Evolutionary conservation across 1,140 invertebrate species (phyloP), one percentile per base, ranked within the genome.

Genomic region (Caenorhabditis tropicalis): DNA sequence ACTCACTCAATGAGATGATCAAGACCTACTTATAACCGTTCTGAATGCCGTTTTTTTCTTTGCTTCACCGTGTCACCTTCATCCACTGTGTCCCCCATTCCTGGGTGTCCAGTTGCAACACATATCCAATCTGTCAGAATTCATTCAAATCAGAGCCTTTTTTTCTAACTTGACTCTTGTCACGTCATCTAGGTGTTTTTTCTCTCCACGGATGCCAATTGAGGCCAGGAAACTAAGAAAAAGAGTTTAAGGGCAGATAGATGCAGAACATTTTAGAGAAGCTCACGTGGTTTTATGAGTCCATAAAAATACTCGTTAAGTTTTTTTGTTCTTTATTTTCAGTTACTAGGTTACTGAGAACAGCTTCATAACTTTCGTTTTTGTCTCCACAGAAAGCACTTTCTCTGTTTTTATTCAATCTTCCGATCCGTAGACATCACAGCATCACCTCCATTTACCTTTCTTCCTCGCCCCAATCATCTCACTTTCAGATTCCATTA

Each of bases 401-500:
- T 65, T 65, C 16, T 16, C 29, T 33, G n/a, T 65, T 36, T 27
- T 58, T 5, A 29, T 58, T 31, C 53, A 58, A 29, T 65, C 31
- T n/a, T 46, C 65, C 36, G n/a, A 74, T 74, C 36, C 33, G 2
- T 74, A 21, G 65, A 43, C 65, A 74, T 43, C 65, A 74, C 65
- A 43, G 12, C 33, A 74, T 36, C 31, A 65, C 16, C 24, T 56
- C n/a, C n/a, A 21, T 27, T 65, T 33, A 19, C 65, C 10, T 36
- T 19, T 36, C 4, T 4, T 65, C n/a, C 19, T n/a, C 12, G 16
- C 39, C 21, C 31, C 65, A 74, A 74, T 74, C 65, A 74, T 43
- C 65, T 74, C 36, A 74, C 65, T 74, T 74, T 43, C 65, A 74
- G 65, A 74, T 74, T 74, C 65, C 65, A 74, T 74, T 46, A 74